Evolutionary conservation across 2,888 invertebrate genomes (phyloP), one percentile per base, ranked within the genome.

Genomic region (Ormyrus pomaceus): DNA sequence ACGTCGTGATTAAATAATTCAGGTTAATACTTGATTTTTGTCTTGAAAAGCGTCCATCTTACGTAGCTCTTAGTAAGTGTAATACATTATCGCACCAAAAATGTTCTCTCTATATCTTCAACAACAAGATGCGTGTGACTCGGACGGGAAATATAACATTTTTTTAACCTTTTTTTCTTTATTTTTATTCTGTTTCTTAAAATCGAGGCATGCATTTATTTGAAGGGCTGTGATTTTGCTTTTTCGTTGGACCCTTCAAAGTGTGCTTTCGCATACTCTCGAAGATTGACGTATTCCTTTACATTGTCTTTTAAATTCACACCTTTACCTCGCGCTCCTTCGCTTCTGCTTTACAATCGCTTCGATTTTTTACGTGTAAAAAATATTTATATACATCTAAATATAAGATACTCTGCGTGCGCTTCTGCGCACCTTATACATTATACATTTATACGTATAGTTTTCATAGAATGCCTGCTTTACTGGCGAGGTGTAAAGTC

Each of bases 301-400:
- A 34, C 34, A 34, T 19, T 68, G 9, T 34, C 51, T 74, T 9
- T 70, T 53, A 64, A 53, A 9, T n/a, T 70, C 50, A 8, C 59
- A 3, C 34, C 34, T 70, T 48, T n/a, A 48, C 10, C 3, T 64
- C 53, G 2, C 11, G 34, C 34, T 58, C 8, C 62, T 56, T 10
- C 11, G 9, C 50, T 19, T 50, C 65, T 48, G 45, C 64, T 65
- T 73, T 72, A 72, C 72, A 62, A 61, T 71, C 77, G 19, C 45
- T 70, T 72, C 69, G n/a, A 9, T 65, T 70, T 74, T 53, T 71
- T 75, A 71, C 46, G 82, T 82, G 82, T 82, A 81, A 82, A 82
- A 82, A 82, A 82, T 82, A 82, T 80, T 77, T 82, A 82, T 82
- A 71, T 82, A 82, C 80, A 82, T 81, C 73, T 82, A 82, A 75